Conservation (phyloP, 2,797 vertebrate species). For the Sardinella longiceps region DNA sequence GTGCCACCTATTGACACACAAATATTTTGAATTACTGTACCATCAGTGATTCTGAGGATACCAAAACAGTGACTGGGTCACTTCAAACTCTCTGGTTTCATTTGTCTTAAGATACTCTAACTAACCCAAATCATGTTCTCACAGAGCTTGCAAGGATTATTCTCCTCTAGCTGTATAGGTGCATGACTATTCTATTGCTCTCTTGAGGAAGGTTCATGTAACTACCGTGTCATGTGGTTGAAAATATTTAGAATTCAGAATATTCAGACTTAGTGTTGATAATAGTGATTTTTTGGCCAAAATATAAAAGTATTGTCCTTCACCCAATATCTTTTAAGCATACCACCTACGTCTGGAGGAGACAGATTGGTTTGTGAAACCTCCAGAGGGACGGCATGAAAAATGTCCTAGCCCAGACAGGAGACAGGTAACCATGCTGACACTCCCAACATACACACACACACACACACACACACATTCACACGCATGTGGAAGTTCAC, state of each 20-base stretch:
- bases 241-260: neutral
- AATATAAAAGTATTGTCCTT: slow-evolving; percentile 64
- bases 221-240: neutral
- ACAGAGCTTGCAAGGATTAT: too few species aligned
- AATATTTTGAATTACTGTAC: too few species aligned
- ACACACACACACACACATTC: neutral
- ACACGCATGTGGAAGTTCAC: neutral
- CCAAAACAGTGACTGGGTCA: too few species aligned
- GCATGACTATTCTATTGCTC: too few species aligned
- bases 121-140: too few species aligned
- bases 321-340: slow-evolving; percentile 82
- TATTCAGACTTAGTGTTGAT: too few species aligned
- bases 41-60: too few species aligned
- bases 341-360: slow-evolving; percentile 95
- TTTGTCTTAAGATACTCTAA: too few species aligned
- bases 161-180: too few species aligned
- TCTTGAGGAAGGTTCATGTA: too few species aligned
- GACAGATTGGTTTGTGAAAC: slow-evolving; percentile 99
- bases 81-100: too few species aligned
- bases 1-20: too few species aligned
- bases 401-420: slow-evolving; percentile 84
- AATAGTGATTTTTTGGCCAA: slow-evolving; percentile 3
- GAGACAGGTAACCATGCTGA: slow-evolving; percentile 80
- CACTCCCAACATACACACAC: neutral
- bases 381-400: slow-evolving; percentile 86